These are phyloP conservation scores for Parotocinclus haroldoi DNA, from an alignment of 2,797 vertebrate species.

Conservation along the genomic window DNA sequence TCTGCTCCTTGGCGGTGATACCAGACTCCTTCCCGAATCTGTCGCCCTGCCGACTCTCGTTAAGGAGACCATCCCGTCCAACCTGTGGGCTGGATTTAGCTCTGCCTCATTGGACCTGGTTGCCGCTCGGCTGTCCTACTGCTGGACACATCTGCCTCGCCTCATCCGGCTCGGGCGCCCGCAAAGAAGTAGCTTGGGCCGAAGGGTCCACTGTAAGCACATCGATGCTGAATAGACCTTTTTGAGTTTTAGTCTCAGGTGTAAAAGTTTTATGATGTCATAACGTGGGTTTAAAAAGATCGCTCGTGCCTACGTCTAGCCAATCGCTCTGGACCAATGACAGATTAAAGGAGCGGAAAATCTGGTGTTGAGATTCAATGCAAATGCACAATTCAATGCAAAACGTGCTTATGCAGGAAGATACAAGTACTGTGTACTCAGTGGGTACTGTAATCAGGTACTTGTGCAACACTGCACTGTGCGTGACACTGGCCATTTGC, in stretches of 20 bases:
- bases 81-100: conserved; percentile 73
- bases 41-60: conserved; percentile 71
- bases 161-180: conserved; percentile 72
- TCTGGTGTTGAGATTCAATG: conserved; percentile 1
- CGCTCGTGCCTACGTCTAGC: too few species aligned
- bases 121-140: conserved; percentile 67
- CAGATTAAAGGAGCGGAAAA: too few species aligned
- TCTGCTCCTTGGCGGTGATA: conserved; percentile 70
- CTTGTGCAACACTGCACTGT: too few species aligned
- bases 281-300: background rate
- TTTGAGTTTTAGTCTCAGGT: too few species aligned
- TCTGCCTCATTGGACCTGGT: conserved; percentile 63
- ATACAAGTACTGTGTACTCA: too few species aligned
- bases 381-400: too few species aligned
- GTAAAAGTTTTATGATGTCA: background rate
- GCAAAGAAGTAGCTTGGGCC: conserved; percentile 55
- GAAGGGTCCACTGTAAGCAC: conserved; percentile 53
- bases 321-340: background rate
- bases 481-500: too few species aligned
- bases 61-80: conserved; percentile 68
- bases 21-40: conserved; percentile 61
- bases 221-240: conserved; percentile 43
- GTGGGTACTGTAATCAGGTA: too few species aligned
- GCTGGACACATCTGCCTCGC: conserved; percentile 76
- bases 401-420: too few species aligned